Evolutionary conservation across 2,888 invertebrate species (phyloP), one percentile per base, ranked within the genome.

Genomic region (Colostygia pectinataria): DNA sequence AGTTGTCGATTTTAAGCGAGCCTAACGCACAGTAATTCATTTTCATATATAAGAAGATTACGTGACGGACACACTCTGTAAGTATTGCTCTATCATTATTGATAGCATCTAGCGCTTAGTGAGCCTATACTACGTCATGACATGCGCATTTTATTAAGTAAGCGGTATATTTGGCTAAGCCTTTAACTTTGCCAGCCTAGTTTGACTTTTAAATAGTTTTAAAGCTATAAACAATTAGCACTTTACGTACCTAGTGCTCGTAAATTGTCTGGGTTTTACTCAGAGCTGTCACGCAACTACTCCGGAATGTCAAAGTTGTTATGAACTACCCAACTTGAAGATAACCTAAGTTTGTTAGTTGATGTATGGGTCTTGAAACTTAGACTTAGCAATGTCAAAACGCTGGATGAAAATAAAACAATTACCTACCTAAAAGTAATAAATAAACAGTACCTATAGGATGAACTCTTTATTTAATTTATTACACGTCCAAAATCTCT

Each of bases 241-340:
- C 9, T 13, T 9, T 5, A 20, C 6, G 12, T 29, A 29, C 13
- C 33, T 33, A 33, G 59, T 47, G 55, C 51, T 65, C 62, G 48
- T 66, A 71, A 72, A 72, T 67, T 53, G 63, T 53, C 54, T 52
- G 39, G 46, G 38, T 68, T 68, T 64, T 59, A 46, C 52, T 54
- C 32, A 52, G 46, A 52, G 53, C 53, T 57, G 59, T 61, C 57
- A 66, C 61, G 59, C 59, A 55, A 66, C 42, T 53, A 9, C 33
- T 15, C 55, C 44, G 57, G 34, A 25, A 41, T 56, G 53, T 55
- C 40, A 38, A 51, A 61, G 53, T 65, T 59, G 57, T 58, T 55
- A 59, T 61, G 55, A 61, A 62, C 56, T 55, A 60, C 23, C 53
- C 25, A 49, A 49, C 36, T 53, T 55, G 48, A 44, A 44, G 29